Conservation (phyloP, 1,140 invertebrate species). For the Drosophila sulfurigaster region DNA sequence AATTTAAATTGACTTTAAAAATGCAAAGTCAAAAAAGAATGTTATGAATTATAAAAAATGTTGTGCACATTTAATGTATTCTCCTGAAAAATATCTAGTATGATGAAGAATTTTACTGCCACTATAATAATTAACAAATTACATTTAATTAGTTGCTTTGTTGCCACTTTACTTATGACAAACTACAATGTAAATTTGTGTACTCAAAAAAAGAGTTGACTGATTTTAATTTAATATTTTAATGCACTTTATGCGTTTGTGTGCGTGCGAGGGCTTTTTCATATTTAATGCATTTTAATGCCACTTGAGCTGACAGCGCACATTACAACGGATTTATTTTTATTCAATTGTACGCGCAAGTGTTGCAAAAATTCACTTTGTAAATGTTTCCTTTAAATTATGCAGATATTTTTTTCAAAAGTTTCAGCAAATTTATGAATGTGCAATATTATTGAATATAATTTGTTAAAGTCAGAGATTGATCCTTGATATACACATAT, state of each 20-base stretch:
- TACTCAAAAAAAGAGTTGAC: neutral
- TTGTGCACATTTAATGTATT: no score
- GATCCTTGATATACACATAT: neutral
- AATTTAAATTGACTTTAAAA: no score
- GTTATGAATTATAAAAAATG: no score
- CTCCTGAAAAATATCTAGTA: neutral
- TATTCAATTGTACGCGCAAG: conserved; percentile 46
- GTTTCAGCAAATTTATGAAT: conserved; percentile 15
- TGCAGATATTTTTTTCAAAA: conserved; percentile 9
- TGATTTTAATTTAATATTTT: conserved; percentile 46
- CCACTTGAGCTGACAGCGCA: conserved; percentile 61
- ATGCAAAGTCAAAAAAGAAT: no score
- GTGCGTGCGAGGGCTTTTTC: conserved; percentile 34
- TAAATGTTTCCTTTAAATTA: conserved; percentile 30
- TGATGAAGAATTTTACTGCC: neutral
- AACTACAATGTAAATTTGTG: neutral
- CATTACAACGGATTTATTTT: conserved; percentile 57
- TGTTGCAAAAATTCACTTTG: conserved; percentile 4
- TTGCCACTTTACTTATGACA: neutral
- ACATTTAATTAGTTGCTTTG: neutral
- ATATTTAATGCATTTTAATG: conserved; percentile 75
- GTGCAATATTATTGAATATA: conserved; percentile 14
- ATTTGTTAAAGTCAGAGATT: conserved; percentile 15
- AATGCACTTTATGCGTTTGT: conserved; percentile 60
- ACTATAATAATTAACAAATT: neutral